Conservation (phyloP, 2,113 vertebrate species). For the Xyrauchen texanus region DNA sequence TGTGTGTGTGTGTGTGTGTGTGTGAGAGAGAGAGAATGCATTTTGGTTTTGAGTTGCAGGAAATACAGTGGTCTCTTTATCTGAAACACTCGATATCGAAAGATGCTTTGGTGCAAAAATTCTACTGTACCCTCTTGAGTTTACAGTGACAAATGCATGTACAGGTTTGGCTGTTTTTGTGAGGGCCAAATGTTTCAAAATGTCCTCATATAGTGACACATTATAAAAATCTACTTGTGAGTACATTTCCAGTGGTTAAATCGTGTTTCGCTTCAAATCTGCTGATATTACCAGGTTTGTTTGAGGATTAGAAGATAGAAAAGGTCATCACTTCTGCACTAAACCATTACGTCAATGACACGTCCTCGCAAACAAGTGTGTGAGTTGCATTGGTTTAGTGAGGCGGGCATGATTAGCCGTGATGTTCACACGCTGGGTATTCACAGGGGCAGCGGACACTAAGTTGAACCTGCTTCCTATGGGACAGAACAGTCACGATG, state of each 20-base stretch:
- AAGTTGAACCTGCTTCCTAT: constrained; percentile 30
- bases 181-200: too few relatives aligned
- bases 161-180: too few relatives aligned
- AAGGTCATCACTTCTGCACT: too few relatives aligned
- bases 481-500: constrained; percentile 17
- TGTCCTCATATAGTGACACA: too few relatives aligned
- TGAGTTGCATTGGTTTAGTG: constrained; percentile 5
- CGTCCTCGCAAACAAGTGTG: neutral
- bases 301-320: too few relatives aligned
- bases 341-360: too few relatives aligned
- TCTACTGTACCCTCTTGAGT: neutral
- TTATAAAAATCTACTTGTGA: too few relatives aligned
- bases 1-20: constrained; percentile 21
- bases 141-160: neutral
- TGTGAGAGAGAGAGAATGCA: neutral
- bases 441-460: constrained; percentile 32
- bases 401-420: constrained; percentile 12
- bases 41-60: neutral
- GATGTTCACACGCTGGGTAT: constrained; percentile 33
- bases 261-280: too few relatives aligned
- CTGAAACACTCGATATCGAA: neutral
- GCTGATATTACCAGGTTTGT: too few relatives aligned
- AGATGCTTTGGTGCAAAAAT: neutral
- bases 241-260: too few relatives aligned
- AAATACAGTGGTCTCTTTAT: constrained; percentile 5